Base-by-base conservation (phyloP, 1,140 invertebrate genomes). In the Pygmarrhopalites habei region DNA sequence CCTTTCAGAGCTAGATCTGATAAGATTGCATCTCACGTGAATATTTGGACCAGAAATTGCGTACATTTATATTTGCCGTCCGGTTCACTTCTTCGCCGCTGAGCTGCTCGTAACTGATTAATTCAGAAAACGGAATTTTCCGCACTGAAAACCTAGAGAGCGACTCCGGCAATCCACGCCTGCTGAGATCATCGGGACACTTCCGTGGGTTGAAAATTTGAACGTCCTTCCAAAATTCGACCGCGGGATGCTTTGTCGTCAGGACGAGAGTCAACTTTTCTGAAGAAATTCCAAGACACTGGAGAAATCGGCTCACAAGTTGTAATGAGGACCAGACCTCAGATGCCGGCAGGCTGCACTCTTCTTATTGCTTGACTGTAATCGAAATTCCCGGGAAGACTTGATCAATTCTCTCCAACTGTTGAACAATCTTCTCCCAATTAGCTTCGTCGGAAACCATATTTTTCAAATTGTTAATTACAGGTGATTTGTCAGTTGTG, bases 171-270 rank as follows among this genome's bases (percentile, higher is more conserved):
- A 59, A 30, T 17, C 32, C 26, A n/a, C n/a, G n/a, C 15, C 19
- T 1, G 14, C 7, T 19, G 28, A 47, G 30, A 49, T 60, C 52
- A 17, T 35, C 12, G n/a, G 47, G 29, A 28, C 51, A 53, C 17
- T 60, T 60, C 12, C 47, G 14, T 14, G 59, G 59, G 21, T 60
- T 47, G 2, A 60, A 51, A 4, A 1, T 1, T 32, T 51, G 1
- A 1, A 35, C 59, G 15, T 49, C 59, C 25, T 60, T 60, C 59
- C 59, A 60, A 51, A 60, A 60, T 25, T 49, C 1, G 2, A 30
- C 21, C 10, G 44, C 46, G 2, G 59, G 46, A 19, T 60, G 46
- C 21, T 60, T 26, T 32, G 21, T 1, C n/a, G 19, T 19, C 19
- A 51, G 17, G 25, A 32, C 28, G 1, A 49, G 25, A 29, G 32